Evolutionary conservation across 2,888 invertebrate genomes (phyloP), one percentile per base, ranked within the genome.

Genomic region (Frankliniella fusca): DNA sequence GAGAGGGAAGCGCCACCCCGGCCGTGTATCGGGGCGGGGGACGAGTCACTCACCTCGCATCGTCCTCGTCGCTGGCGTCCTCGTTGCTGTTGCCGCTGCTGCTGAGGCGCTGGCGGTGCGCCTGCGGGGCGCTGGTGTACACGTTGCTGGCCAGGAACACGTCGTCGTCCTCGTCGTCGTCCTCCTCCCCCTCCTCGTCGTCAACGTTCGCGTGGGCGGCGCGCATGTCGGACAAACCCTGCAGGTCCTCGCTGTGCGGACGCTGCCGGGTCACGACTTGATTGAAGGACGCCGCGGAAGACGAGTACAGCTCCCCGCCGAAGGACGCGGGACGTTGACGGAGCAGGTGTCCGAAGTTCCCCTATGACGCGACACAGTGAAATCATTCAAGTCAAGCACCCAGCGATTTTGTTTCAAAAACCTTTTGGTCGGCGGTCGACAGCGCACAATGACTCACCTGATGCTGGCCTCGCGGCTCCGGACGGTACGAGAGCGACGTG

Each of bases 21-120:
- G n/a, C n/a, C n/a, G n/a, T n/a, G n/a, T n/a, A n/a, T n/a, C n/a
- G n/a, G n/a, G n/a, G n/a, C n/a, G n/a, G n/a, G n/a, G n/a, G n/a
- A n/a, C n/a, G n/a, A n/a, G n/a, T 38, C 38, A 27, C 70, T n/a
- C 27, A 76, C 70, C 27, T 76, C 11, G 7, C 11, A 11, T 76
- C 70, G 70, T 76, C 70, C 11, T 76, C 70, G 70, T 76, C 70
- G 70, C 70, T 76, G 61, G 20, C 61, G 61, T 61, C 61, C 10
- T 76, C 70, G 70, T 27, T 27, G 27, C 70, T 76, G 70, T 76
- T 76, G 70, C 61, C 61, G 61, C 70, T 76, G 70, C 70, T 76
- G 70, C 70, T 76, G 10, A 76, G 70, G 23, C 70, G 70, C 70
- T 23, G 70, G 11, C 70, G 70, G 27, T 12, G 70, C 70, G 70